These are phyloP conservation scores for Tinamus major DNA, from an alignment of 2,797 vertebrate species.

Conservation along the genomic window DNA sequence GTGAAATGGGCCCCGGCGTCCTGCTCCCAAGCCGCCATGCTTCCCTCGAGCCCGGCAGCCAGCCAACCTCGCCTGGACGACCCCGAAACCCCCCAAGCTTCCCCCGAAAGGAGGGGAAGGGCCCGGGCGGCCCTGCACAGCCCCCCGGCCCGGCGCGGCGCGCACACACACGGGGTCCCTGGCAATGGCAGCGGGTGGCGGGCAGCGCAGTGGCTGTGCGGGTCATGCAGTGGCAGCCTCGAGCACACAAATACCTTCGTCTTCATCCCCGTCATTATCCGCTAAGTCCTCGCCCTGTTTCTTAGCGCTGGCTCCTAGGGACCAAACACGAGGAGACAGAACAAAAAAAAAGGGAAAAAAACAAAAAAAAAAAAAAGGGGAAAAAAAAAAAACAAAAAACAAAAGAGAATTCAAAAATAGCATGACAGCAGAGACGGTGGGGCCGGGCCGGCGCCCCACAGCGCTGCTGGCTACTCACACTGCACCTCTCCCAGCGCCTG, in stretches of 20 bases:
- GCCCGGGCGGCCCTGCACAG: slow-evolving; percentile 57
- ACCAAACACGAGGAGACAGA: slow-evolving; percentile 90
- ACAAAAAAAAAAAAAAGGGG: slow-evolving; percentile 82
- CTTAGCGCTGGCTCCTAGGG: slow-evolving; percentile 98
- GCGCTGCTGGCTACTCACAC: slow-evolving; percentile 62
- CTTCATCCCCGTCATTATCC: slow-evolving; percentile 99
- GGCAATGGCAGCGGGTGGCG: slow-evolving; percentile 72
- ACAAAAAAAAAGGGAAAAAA: slow-evolving; percentile 87
- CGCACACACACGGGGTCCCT: slow-evolving; percentile 70
- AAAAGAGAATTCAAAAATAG: slow-evolving; percentile 93
- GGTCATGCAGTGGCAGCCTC: slow-evolving; percentile 83
- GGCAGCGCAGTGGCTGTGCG: slow-evolving; percentile 68
- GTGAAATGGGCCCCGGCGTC: slow-evolving; percentile 56
- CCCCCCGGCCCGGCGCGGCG: slow-evolving; percentile 50
- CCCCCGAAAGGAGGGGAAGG: slow-evolving; percentile 33
- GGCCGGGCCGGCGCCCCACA: slow-evolving; percentile 51
- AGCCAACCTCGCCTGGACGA: slow-evolving; percentile 10
- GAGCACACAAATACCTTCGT: slow-evolving; percentile 99
- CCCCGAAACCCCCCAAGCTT: not conserved
- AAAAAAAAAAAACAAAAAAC: slow-evolving; percentile 77
- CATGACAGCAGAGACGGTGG: slow-evolving; percentile 82
- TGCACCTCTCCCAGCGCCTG: slow-evolving; percentile 54
- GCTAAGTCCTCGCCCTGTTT: slow-evolving; percentile 99
- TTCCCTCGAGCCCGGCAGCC: slow-evolving; percentile 27
- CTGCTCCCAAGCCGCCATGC: slow-evolving; percentile 48